Base-by-base conservation (phyloP, 2,797 vertebrate species). In the Hylomyscus alleni region DNA sequence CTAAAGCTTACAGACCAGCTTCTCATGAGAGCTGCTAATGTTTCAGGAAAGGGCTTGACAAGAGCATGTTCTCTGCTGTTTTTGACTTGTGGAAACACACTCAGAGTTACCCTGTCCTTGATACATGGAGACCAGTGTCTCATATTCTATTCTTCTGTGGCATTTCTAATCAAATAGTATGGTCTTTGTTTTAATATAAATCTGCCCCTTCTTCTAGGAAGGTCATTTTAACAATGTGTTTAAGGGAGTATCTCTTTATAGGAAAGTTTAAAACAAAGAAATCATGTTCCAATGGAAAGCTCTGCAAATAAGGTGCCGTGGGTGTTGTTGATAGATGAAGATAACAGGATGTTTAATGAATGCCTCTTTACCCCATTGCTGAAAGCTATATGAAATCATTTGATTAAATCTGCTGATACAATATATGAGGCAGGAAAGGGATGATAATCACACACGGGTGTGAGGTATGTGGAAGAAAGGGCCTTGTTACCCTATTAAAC, bases 311-410 rank as follows among this genome's bases (percentile, higher is more conserved):
- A 24, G 65, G 20, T 89, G 76, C 31, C 86, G 89, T 87, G 40
- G 75, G 50, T 29, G 19, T 17, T 75, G 13, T 80, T 94, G 24
- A 95, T 65, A 95, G 93, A 89, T 40, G 34, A 81, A 90, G 78
- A 83, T 85, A 93, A 85, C 26, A 95, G n/a, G 7, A n/a, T 95
- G 12, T 72, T 94, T 50, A 88, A 76, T 80, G 56, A 60, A 50
- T 44, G 65, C 20, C 19, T 95, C 69, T 93, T 95, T 37, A 60
- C 69, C 89, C 12, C 87, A 52, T 77, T 96, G 88, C 85, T 94
- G 67, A 90, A 75, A 95, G 89, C 90, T 82, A 24, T 47, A 40
- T 90, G 92, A 92, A 88, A 90, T 95, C 72, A 94, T 91, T 94
- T 72, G 24, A 47, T 96, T 26, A 34, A 75, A 76, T 77, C 44